These are phyloP conservation scores for Ascidia mentula DNA, from an alignment of 23 tunicate genomes.

Conservation along the genomic window DNA sequence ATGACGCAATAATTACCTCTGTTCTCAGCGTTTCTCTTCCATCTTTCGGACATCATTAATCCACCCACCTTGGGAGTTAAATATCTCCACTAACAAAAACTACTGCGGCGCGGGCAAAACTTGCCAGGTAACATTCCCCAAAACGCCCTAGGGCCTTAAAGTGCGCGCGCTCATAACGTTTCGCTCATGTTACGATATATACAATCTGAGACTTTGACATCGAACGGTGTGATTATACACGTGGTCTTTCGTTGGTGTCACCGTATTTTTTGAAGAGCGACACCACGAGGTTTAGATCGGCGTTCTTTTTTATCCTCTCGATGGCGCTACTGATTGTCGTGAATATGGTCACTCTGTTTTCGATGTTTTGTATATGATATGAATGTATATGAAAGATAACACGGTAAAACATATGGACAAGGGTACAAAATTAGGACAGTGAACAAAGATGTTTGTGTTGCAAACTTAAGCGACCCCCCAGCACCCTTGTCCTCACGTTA, in stretches of 20 bases:
- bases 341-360: no score
- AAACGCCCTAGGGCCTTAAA: not conserved
- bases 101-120: not conserved
- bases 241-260: no score
- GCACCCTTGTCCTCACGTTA: no score
- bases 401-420: no score
- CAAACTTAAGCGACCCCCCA: no score
- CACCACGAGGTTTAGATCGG: no score
- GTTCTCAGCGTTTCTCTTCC: not conserved
- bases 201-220: not conserved
- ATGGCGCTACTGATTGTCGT: no score
- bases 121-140: not conserved
- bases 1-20: constrained; percentile 7
- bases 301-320: not conserved
- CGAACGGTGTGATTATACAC: not conserved
- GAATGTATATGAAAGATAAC: no score
- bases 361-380: no score
- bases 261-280: no score
- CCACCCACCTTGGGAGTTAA: not conserved
- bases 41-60: constrained; percentile 1
- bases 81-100: not conserved
- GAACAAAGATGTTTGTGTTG: no score
- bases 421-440: no score
- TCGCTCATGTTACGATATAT: not conserved
- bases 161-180: not conserved